Percentiles rank a stretch among this genome's conserved stretches.
These are phyloP conservation scores for Neodon shergylaensis DNA, from an alignment of 2,113 vertebrate genomes.

Conservation along the genomic window DNA sequence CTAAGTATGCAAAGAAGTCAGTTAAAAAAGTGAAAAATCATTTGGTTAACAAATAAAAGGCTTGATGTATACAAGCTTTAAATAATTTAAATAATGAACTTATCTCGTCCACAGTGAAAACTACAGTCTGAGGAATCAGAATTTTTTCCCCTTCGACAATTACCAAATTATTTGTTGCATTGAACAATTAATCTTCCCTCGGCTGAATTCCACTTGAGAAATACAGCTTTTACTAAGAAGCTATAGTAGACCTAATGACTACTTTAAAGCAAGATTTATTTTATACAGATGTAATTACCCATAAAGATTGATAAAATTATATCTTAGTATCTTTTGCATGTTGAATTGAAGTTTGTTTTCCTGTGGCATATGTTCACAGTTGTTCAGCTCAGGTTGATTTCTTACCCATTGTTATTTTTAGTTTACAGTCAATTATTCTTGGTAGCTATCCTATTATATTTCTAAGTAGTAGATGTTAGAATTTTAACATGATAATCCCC, in stretches of 20 bases:
- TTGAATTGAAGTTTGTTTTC: constrained; percentile 9
- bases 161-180: background rate
- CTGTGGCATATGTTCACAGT: constrained; percentile 33
- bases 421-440: constrained; percentile 23
- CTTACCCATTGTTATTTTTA: constrained; percentile 43
- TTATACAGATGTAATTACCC: constrained; percentile 26
- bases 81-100: background rate
- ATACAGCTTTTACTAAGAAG: background rate
- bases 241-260: background rate
- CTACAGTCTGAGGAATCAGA: background rate
- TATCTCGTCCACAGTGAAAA: background rate
- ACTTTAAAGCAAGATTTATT: constrained; percentile 49
- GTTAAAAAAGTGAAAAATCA: background rate
- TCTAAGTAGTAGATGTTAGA: constrained; percentile 12
- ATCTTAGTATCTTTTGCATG: background rate
- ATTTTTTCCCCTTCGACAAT: background rate
- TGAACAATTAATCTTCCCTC: constrained; percentile 2
- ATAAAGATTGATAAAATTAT: constrained; percentile 36
- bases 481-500: constrained; percentile 41
- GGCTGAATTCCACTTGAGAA: constrained; percentile 6
- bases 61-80: background rate
- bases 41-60: constrained; percentile 12
- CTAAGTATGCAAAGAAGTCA: background rate
- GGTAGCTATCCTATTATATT: constrained; percentile 13
- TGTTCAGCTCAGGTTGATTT: constrained; percentile 43